Evolutionary conservation across 2,113 vertebrate species (phyloP).

Genomic region (Phalacrocorax carbo): DNA sequence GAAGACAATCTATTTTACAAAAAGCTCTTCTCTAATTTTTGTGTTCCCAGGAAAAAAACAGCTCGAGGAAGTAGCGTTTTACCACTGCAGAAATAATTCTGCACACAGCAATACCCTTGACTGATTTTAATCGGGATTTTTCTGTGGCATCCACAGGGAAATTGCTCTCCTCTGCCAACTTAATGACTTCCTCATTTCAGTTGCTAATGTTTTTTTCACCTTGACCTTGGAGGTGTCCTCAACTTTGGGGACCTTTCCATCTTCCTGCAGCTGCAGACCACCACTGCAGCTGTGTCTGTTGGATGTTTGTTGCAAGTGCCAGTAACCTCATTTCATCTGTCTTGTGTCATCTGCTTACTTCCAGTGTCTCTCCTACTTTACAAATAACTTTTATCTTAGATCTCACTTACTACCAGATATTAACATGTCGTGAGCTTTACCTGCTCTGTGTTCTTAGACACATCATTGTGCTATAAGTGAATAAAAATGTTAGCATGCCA

Average conservation of each 20-base stretch:
- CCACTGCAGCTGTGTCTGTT: neutral
- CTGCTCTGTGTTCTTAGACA: neutral
- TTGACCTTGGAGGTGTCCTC: neutral
- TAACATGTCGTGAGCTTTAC: neutral
- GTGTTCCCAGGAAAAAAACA: neutral
- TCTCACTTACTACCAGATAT: neutral
- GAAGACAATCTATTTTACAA: neutral
- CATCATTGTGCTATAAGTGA: neutral
- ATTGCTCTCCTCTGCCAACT: neutral
- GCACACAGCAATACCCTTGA: slow-evolving; percentile 23
- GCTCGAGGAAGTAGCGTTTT: neutral
- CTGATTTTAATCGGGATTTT: slow-evolving; percentile 32
- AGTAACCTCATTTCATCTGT: neutral
- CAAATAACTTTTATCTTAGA: neutral
- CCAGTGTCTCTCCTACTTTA: neutral
- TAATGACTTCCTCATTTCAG: slow-evolving; percentile 24
- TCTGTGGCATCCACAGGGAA: neutral
- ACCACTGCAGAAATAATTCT: neutral
- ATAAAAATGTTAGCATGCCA: neutral
- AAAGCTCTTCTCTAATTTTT: neutral
- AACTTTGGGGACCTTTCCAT: neutral
- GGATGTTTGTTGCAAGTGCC: neutral
- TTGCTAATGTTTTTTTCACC: neutral
- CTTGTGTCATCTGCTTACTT: neutral
- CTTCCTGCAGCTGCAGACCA: neutral